phyloP scores from a whole-genome alignment of 2,888 invertebrate species.

The Apamea sordens region DNA sequence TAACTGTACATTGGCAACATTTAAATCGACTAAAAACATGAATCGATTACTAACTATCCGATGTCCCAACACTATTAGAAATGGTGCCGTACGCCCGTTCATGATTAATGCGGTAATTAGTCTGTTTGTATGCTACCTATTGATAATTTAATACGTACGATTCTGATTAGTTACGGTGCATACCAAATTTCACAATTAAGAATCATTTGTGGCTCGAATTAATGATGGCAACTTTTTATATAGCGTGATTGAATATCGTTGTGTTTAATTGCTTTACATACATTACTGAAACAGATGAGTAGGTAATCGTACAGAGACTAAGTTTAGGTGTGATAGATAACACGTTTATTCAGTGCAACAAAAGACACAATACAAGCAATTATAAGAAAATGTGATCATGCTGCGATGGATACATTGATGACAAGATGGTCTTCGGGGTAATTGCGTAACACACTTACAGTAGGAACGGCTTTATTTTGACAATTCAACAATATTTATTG shows the following conservation, averaged over 20 bases:
- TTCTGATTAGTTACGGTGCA: slow-evolving; percentile 62
- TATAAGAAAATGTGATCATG: background rate
- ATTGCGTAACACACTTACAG: background rate
- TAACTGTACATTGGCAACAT: background rate
- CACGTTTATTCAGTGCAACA: too few species aligned
- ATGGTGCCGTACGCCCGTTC: slow-evolving; percentile 50
- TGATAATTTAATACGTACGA: slow-evolving; percentile 65
- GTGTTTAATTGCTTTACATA: slow-evolving; percentile 50
- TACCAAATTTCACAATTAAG: slow-evolving; percentile 61
- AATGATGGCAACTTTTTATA: slow-evolving; percentile 61
- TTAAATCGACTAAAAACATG: slow-evolving; percentile 22
- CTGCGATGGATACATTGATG: background rate
- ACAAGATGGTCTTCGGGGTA: background rate
- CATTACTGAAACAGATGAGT: slow-evolving; percentile 23
- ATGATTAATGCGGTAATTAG: slow-evolving; percentile 73
- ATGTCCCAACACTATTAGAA: slow-evolving; percentile 56
- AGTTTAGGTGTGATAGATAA: too few species aligned
- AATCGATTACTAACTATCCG: slow-evolving; percentile 34
- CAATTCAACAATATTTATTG: background rate
- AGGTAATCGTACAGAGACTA: background rate
- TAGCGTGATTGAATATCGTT: slow-evolving; percentile 49
- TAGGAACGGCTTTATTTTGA: background rate
- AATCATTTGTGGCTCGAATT: slow-evolving; percentile 59
- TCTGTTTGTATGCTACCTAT: slow-evolving; percentile 71
- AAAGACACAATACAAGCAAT: too few species aligned